Evolutionary conservation across 2,888 invertebrate species (phyloP), one percentile per base, ranked within the genome.

Genomic region (Cantharis nigra): DNA sequence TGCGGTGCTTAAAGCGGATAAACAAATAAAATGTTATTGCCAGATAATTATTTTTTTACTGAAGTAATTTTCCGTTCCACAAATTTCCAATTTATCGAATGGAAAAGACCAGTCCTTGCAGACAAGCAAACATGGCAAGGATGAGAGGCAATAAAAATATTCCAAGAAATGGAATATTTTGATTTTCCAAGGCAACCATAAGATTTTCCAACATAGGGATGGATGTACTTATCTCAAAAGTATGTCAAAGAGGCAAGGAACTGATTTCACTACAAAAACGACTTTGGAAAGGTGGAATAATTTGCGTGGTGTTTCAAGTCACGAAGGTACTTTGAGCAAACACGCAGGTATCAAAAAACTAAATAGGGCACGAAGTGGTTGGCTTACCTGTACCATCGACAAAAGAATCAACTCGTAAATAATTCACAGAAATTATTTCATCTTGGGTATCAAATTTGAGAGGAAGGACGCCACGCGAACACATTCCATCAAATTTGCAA

Each of bases 391-490:
- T 84, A 71, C 85, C 86, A 77, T 87, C 87, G 5, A 87, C 83
- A 77, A 87, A 87, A 4, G 87, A 87, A 80, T 87, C 84, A 13
- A 87, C 83, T 77, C 85, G 83, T 23, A 87, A 79, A 80, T 83
- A 86, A 76, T 83, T 83, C n/a, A 84, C 83, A 79, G 85, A 85
- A 10, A 85, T 80, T 26, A 75, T 75, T 26, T 77, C 79, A 9
- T 84, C 71, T 28, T 82, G 83, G 67, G 85, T 85, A n/a, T 84
- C 82, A n/a, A 76, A 79, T 71, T 64, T 82, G 5, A 83, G 77
- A 65, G 85, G 69, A 78, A 86, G 84, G 16, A 87, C 83, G 76
- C 87, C 87, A 18, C 87, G 82, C 5, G 86, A 87, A 83, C 87
- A 86, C 88, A 88, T 88, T 64, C 26, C 14, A 72, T 64, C n/a